Conservation (phyloP, 1,140 invertebrate genomes). For the fruit fly (Drosophila melanogaster) region Release_6_plus_ISO1_MT NT_033777.3:9829501-9830000, state of each 20-base stretch:
- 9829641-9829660: constrained; percentile 74
- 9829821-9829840: constrained; percentile 15
- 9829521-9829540: no score
- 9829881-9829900: constrained; percentile 54
- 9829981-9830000: constrained; percentile 25
- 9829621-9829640: constrained; percentile 50
- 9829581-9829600: constrained; percentile 33
- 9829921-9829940: constrained; percentile 82
- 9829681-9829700: constrained; percentile 15
- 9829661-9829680: constrained; percentile 76
- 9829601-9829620: no score
- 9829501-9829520: background rate
- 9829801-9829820: background rate
- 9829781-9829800: constrained; percentile 25
- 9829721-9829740: constrained; percentile 15
- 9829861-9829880: constrained; percentile 61
- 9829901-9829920: constrained; percentile 81
- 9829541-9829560: background rate
- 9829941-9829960: constrained; percentile 82
- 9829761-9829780: constrained; percentile 1
- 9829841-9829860: constrained; percentile 50
- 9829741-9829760: constrained; percentile 13
- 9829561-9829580: background rate
- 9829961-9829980: constrained; percentile 57
- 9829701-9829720: constrained; percentile 48